Evolutionary conservation across 1,140 invertebrate species (phyloP), one percentile per base, ranked within the genome.

Genomic region (Philotrypesis tridentata): DNA sequence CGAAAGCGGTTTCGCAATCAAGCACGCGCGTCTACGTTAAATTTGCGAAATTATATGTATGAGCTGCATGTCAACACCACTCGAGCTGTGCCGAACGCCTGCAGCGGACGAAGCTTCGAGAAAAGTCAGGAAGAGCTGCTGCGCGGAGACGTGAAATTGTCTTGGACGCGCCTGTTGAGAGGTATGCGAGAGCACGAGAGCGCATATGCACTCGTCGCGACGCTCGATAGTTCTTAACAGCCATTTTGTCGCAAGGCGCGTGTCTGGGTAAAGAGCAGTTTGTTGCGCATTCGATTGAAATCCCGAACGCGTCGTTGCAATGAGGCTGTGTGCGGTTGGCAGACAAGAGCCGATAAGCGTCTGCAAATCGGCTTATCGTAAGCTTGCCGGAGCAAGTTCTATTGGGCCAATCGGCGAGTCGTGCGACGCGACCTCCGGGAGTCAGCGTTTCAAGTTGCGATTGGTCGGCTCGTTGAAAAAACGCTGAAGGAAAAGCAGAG

Each of bases 351-450:
- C 73, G 80, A 82, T 82, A 82, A 82, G 63, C 43, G 17, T 31
- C 33, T 29, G 21, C 27, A 31, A 29, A 61, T 70, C 73, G 73
- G 60, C 73, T 82, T 82, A 82, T 82, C 80, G 33, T 61, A 40
- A 77, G 71, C 80, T 77, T 70, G 73, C n/a, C n/a, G 27, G 21
- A 14, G 33, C 25, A 1, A n/a, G n/a, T 40, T 25, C 75, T n/a
- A 23, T 43, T 80, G 31, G 68, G n/a, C 68, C 40, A 48, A 60
- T 31, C 33, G 37, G 73, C 60, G 21, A 76, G 74, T 80, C 27
- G 29, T 29, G n/a, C 40, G 65, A 21, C 4, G n/a, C 48, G 63
- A 79, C 40, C 40, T 80, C 43, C n/a, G 60, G 11, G 17, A n/a
- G 40, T 14, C n/a, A n/a, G n/a, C n/a, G 5, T 48, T 29, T 3